Base-by-base conservation (phyloP, 1,140 invertebrate species). In the Drosophila kikkawai region DNA sequence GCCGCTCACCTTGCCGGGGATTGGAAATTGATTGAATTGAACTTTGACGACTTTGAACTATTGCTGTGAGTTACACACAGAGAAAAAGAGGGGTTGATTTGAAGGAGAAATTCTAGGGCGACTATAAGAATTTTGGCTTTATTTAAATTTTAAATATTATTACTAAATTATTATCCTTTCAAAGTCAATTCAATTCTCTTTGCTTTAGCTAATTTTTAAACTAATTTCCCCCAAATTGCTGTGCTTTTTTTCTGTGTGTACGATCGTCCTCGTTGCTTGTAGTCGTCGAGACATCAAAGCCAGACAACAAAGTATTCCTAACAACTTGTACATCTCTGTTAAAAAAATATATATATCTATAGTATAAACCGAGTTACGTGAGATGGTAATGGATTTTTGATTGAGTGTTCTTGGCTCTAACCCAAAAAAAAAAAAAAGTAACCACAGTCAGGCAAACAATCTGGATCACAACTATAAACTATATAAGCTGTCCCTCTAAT, bases 21-120 rank as follows among this genome's bases (percentile, higher is more conserved):
- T 87, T 80, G 77, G 63, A 84, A 88, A 87, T 88, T 87, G 85
- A 88, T 88, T 88, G 84, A 90, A 90, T 88, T 90, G 85, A 84
- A 90, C 84, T 88, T 88, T 90, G 69, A 90, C 51, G 84, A 75
- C 80, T 90, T 88, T 88, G 80, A 88, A 84, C 84, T 80, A 80
- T 63, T 80, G 55, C 69, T 80, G 55, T 63, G 17, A 42, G 51
- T 19, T 13, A 13, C 45, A 48, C 45, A 26, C 3, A 3, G 13
- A 48, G 26, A 48, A 12, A 36, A 11, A 2, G 5, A 0, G 26
- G 26, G 0, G 26, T 26, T 26, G 0, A 48, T 2, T 26, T 11
- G 4, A 26, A 8, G 5, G 3, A 0, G 3, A 42, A 42, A 4
- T 8, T 42, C 3, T 41, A 41, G 6, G 8, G 41, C 2, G 17